These are phyloP conservation scores for Ypsolopha sequella DNA, from an alignment of 2,888 invertebrate genomes.

Conservation along the genomic window DNA sequence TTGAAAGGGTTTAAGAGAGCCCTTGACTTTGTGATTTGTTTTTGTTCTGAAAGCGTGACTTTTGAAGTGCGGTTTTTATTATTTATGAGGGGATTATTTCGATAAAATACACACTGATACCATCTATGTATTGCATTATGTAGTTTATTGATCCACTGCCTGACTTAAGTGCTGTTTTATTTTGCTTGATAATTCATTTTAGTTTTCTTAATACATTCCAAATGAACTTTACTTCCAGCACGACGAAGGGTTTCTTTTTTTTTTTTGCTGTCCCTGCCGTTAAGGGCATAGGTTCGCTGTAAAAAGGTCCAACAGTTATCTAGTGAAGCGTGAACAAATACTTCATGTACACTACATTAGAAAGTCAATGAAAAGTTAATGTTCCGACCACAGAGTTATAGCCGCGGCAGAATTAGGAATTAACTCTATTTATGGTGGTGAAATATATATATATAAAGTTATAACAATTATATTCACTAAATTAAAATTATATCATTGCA, in stretches of 20 bases:
- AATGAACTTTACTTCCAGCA: too few species aligned
- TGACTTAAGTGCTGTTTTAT: too few species aligned
- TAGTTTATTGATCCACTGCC: too few species aligned
- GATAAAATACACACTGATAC: neutral
- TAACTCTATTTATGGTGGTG: too few species aligned
- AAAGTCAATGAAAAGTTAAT: neutral
- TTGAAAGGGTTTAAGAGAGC: constrained; percentile 26
- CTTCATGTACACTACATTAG: neutral
- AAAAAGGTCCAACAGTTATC: neutral
- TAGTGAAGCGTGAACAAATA: neutral
- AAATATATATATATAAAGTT: too few species aligned
- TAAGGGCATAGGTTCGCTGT: neutral
- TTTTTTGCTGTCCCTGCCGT: neutral
- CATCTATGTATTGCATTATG: neutral
- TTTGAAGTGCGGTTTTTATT: neutral
- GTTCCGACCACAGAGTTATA: neutral
- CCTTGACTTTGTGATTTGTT: constrained; percentile 17
- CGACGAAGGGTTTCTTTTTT: neutral
- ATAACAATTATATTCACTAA: too few species aligned
- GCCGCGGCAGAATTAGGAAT: too few species aligned
- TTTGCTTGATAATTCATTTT: too few species aligned
- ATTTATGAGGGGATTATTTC: neutral
- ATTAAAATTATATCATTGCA: too few species aligned
- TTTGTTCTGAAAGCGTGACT: neutral
- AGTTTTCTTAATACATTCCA: too few species aligned